Percentiles rank a stretch among this genome's conserved stretches.
Evolutionary conservation across 2,113 vertebrate genomes (phyloP).

Genomic region (Mesoclemmys tuberculata): DNA sequence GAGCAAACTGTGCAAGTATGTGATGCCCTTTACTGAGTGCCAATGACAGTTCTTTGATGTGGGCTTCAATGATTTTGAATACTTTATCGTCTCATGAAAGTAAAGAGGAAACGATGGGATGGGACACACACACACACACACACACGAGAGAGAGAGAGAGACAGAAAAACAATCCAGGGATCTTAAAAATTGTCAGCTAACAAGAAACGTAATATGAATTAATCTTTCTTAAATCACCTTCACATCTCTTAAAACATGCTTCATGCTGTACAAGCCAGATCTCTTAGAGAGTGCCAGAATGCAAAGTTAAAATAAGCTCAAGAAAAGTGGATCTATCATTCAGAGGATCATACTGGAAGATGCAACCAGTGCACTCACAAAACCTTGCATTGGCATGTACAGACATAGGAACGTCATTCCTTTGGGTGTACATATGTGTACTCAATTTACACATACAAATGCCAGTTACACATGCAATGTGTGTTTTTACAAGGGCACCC

Average conservation of each 20-base stretch:
- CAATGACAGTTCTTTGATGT: background rate
- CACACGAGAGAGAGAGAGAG: background rate
- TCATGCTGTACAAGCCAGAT: background rate
- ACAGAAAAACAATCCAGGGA: background rate
- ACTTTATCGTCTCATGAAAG: background rate
- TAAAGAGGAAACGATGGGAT: background rate
- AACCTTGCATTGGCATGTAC: background rate
- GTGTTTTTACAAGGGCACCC: background rate
- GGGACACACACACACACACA: too few relatives aligned
- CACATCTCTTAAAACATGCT: background rate
- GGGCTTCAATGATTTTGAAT: background rate
- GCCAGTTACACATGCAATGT: background rate
- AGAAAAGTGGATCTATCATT: background rate
- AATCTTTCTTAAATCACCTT: background rate
- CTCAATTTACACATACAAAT: background rate
- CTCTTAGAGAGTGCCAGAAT: slow-evolving; percentile 5
- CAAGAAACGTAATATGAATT: background rate
- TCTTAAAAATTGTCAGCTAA: background rate
- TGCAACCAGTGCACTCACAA: slow-evolving; percentile 5
- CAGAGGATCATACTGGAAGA: background rate
- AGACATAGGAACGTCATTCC: background rate
- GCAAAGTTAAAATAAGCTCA: background rate
- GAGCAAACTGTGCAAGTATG: background rate
- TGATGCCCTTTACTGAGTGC: background rate
- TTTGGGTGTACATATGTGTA: background rate